These are phyloP conservation scores for Syrmaticus mikado DNA, from an alignment of 2,113 vertebrate species.

Conservation along the genomic window DNA sequence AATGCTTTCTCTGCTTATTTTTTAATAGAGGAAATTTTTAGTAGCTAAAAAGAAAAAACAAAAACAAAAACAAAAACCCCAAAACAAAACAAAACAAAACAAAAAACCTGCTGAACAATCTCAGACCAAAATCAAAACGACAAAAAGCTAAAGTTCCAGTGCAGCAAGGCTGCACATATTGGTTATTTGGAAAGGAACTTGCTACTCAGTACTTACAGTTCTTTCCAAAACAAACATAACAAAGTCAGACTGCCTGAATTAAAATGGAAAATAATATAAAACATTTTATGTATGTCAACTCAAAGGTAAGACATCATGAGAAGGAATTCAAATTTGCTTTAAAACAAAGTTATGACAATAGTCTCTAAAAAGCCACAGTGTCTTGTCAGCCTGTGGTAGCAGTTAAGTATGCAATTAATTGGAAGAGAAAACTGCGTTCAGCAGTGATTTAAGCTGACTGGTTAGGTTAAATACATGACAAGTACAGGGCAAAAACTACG, in stretches of 20 bases:
- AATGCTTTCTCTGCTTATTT: background rate
- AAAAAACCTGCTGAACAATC: background rate
- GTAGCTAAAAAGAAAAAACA: background rate
- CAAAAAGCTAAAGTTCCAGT: rapidly evolving
- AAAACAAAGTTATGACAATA: background rate
- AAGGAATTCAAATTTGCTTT: background rate
- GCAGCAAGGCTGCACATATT: background rate
- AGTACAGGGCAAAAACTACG: background rate
- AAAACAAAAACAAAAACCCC: rapidly evolving
- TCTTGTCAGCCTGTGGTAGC: background rate
- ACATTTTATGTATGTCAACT: background rate
- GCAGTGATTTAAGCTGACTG: background rate
- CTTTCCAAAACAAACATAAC: background rate
- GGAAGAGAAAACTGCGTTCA: background rate
- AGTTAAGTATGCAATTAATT: background rate
- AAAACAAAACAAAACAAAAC: background rate
- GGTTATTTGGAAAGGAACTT: background rate
- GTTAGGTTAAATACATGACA: background rate
- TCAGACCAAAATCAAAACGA: background rate
- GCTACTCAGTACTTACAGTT: background rate
- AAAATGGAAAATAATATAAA: background rate
- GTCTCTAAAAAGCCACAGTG: background rate
- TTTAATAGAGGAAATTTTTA: background rate
- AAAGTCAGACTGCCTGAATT: background rate
- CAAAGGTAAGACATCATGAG: background rate